phyloP scores from a whole-genome alignment of 1,140 invertebrate species.

The Schlechtendalia chinensis region DNA sequence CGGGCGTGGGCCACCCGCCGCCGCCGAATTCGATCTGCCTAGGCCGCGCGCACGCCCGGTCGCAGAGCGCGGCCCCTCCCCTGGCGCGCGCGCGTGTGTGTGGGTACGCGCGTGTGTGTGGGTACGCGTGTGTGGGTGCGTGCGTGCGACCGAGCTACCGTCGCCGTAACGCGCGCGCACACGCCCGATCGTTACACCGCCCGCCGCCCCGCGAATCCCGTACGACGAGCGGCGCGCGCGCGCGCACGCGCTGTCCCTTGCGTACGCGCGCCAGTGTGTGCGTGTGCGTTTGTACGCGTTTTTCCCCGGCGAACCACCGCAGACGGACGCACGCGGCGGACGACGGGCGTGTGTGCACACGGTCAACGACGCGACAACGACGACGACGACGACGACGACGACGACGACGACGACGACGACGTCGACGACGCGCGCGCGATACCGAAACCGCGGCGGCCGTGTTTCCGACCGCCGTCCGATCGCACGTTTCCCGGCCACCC shows the following conservation, averaged over 20 bases:
- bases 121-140: neutral
- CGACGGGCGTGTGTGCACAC: neutral
- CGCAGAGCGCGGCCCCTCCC: conserved; percentile 4
- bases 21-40: conserved; percentile 28
- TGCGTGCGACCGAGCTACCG: neutral
- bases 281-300: no score
- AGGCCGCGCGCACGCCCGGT: conserved; percentile 38
- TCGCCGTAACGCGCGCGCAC: conserved; percentile 16
- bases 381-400: no score
- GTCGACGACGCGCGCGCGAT: neutral
- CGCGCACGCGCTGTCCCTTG: neutral
- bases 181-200: conserved; percentile 17
- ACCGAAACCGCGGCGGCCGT: neutral
- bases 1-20: conserved; percentile 36
- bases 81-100: neutral
- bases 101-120: neutral
- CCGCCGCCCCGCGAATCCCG: neutral
- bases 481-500: no score
- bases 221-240: neutral
- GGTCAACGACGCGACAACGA: no score
- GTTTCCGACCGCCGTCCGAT: no score
- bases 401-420: neutral
- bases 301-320: neutral
- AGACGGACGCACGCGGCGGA: neutral
- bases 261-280: neutral